phyloP scores from a whole-genome alignment of 2,797 vertebrate genomes.

The Champsocephalus gunnari region DNA sequence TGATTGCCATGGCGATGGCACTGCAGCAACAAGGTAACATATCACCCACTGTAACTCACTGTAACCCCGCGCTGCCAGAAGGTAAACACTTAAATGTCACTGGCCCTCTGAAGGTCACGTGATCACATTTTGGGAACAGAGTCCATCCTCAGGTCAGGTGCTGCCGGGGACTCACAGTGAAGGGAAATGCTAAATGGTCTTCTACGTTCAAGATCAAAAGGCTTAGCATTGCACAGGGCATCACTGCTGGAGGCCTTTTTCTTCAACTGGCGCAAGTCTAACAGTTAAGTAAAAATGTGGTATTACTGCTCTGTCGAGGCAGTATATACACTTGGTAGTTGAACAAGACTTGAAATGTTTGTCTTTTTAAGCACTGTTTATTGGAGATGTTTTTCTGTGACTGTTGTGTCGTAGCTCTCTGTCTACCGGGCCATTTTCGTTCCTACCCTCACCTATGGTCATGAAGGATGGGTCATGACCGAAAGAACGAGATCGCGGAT shows the following conservation, averaged over 20 bases:
- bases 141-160: constrained; percentile 27
- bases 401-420: not conserved
- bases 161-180: constrained; percentile 14
- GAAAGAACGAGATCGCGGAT: too few species aligned
- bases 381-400: not conserved
- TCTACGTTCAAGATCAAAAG: constrained; percentile 49
- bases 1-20: constrained; percentile 42
- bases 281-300: not conserved
- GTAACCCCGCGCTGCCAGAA: constrained; percentile 43
- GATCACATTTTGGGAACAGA: constrained; percentile 13
- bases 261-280: not conserved
- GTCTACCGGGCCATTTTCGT: too few species aligned
- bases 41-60: constrained; percentile 30
- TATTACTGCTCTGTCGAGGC: not conserved
- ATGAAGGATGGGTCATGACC: too few species aligned
- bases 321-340: not conserved
- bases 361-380: not conserved
- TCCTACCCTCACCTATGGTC: too few species aligned
- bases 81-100: constrained; percentile 65
- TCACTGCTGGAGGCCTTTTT: not conserved
- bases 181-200: constrained; percentile 49
- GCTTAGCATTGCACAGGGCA: constrained; percentile 16
- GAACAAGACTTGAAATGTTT: not conserved
- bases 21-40: constrained; percentile 29
- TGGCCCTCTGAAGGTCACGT: constrained; percentile 40